phyloP scores from a whole-genome alignment of 2,888 invertebrate species.

The Acleris sparsana region DNA sequence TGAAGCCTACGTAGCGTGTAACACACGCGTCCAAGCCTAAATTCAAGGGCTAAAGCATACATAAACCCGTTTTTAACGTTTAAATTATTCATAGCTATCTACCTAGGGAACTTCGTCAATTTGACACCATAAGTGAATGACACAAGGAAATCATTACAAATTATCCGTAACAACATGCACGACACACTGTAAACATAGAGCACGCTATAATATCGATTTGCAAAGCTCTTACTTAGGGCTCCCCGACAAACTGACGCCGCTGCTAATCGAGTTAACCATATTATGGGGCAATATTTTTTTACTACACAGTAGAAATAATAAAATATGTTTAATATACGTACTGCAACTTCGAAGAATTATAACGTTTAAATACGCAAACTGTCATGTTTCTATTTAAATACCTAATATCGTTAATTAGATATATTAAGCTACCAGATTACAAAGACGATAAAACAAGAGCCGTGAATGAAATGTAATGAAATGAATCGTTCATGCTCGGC shows the following conservation, averaged over 20 bases:
- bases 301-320: neutral
- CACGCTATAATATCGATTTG: conserved; percentile 59
- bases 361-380: neutral
- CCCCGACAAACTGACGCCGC: conserved; percentile 51
- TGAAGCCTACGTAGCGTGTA: conserved; percentile 69
- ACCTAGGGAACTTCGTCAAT: neutral
- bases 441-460: conserved; percentile 17
- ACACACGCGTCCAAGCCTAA: conserved; percentile 68
- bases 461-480: conserved; percentile 20
- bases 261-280: conserved; percentile 42
- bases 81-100: neutral
- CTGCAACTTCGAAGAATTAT: neutral
- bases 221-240: conserved; percentile 51
- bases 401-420: neutral
- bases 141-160: conserved; percentile 18
- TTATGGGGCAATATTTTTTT: conserved; percentile 24
- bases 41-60: conserved; percentile 39
- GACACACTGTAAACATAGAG: conserved; percentile 47
- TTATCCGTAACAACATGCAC: conserved; percentile 15
- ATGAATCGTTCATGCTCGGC: conserved; percentile 32
- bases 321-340: neutral
- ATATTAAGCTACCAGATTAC: conserved; percentile 19
- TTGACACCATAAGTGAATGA: neutral
- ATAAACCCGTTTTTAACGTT: neutral
- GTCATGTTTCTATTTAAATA: conserved; percentile 1